phyloP scores from a whole-genome alignment of 2,797 vertebrate genomes.

The Knipowitschia caucasica region DNA sequence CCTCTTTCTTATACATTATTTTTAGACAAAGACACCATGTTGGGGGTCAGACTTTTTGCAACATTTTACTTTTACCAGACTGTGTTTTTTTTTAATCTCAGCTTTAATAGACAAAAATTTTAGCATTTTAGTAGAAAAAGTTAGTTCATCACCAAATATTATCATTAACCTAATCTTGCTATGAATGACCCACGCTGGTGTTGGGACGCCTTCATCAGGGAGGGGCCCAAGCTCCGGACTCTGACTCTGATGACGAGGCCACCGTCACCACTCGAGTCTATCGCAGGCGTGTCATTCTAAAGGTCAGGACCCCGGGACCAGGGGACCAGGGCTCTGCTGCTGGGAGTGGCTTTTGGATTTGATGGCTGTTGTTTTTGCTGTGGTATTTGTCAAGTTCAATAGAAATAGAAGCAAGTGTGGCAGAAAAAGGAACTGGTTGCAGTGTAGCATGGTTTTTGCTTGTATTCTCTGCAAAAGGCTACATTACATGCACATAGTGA shows the following conservation, averaged over 20 bases:
- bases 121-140: too few species aligned
- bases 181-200: neutral
- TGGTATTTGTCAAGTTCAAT: neutral
- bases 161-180: neutral
- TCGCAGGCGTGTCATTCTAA: slow-evolving; percentile 90
- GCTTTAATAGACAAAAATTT: too few species aligned
- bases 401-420: neutral
- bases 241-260: slow-evolving; percentile 86
- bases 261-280: slow-evolving; percentile 90
- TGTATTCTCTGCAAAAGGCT: neutral
- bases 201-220: slow-evolving; percentile 87
- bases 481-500: too few species aligned
- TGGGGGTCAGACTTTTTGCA: too few species aligned
- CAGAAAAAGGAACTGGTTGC: neutral
- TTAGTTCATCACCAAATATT: neutral
- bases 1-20: too few species aligned
- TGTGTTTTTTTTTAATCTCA: too few species aligned
- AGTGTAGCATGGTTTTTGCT: neutral
- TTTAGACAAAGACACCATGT: too few species aligned
- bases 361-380: slow-evolving; percentile 8
- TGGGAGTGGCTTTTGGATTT: neutral
- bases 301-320: slow-evolving; percentile 68
- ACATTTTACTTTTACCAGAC: too few species aligned
- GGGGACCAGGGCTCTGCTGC: neutral
- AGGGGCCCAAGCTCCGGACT: slow-evolving; percentile 73